phyloP scores from a whole-genome alignment of 1,140 invertebrate genomes.

The Trissolcus basalis region DNA sequence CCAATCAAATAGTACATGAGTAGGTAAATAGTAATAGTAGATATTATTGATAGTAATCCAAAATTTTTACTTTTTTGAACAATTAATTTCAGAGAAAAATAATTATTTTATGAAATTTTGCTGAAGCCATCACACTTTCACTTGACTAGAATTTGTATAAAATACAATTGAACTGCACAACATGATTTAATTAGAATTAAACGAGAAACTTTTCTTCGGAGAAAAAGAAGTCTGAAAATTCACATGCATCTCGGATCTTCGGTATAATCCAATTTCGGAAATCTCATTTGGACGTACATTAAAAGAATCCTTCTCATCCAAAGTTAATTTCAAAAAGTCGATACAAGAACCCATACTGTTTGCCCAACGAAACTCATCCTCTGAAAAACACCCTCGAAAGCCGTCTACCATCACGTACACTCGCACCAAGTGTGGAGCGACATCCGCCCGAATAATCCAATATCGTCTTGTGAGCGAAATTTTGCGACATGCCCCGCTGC shows the following conservation, averaged over 20 bases:
- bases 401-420: constrained; percentile 32
- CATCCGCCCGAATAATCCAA: constrained; percentile 46
- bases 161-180: constrained; percentile 4
- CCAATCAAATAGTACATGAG: too few relatives aligned
- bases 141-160: constrained; percentile 1
- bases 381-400: constrained; percentile 23
- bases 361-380: constrained; percentile 29
- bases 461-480: constrained; percentile 41
- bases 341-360: constrained; percentile 29
- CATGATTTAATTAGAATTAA: neutral
- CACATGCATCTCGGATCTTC: constrained; percentile 18
- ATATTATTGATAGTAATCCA: too few relatives aligned
- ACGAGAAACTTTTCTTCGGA: neutral
- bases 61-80: too few relatives aligned
- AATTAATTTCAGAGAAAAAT: too few relatives aligned
- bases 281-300: constrained; percentile 25
- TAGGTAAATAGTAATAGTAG: too few relatives aligned
- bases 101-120: too few relatives aligned
- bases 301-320: constrained; percentile 34
- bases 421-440: constrained; percentile 17
- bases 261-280: constrained; percentile 34
- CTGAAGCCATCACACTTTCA: too few relatives aligned
- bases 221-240: constrained; percentile 2
- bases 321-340: constrained; percentile 43
- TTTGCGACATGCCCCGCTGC: constrained; percentile 6